Base-by-base conservation (phyloP, 2,113 vertebrate species). In the Potamarius usumacintae region DNA sequence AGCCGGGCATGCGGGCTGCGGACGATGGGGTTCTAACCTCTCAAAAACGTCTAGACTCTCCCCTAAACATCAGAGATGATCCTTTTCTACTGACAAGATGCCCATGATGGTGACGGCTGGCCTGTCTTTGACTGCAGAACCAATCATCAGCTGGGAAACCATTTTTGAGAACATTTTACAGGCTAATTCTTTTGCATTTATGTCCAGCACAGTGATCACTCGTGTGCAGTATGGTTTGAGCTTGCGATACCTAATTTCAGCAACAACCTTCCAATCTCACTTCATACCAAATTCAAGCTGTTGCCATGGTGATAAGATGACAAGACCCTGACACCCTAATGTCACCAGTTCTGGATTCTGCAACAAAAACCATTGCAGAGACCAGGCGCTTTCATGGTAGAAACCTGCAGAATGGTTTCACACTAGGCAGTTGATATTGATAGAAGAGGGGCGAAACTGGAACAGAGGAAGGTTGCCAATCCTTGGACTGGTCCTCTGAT, bases 61-160 rank as follows among this genome's bases (percentile, higher is more conserved):
- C n/a, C 42, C 65, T 22, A 78, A 79, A 86, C 88, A 88, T 84
- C 84, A 76, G 81, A 77, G 58, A n/a, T 71, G 48, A 6, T 18
- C 1, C 14, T 55, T 79, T 79, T 55, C 2, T 17, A 57, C 76
- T 30, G 25, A 30, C 12, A 55, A 7, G 14, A 78, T 27, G 25
- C 25, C 4, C 22, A 17, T 52, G 74, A 77, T 5, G 5, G 74
- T 53, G 22, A 77, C 17, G 4, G 34, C 12, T 55, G 11, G 14
- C n/a, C 53, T 30, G 78, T 30, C 27, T 34, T 81, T 57, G 7
- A 58, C 78, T 22, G 53, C n/a, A 34, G 53, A 58, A 30, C 53
- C 15, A 30, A 30, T 77, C 22, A n/a, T n/a, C 50, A 8, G 25
- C 76, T 78, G 11, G 1, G 6, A 53, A 77, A 22, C 6, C 27